Percentiles rank a stretch among this genome's conserved stretches.
Conservation (phyloP, 2,797 vertebrate species). For the Loriculus beryllinus region DNA sequence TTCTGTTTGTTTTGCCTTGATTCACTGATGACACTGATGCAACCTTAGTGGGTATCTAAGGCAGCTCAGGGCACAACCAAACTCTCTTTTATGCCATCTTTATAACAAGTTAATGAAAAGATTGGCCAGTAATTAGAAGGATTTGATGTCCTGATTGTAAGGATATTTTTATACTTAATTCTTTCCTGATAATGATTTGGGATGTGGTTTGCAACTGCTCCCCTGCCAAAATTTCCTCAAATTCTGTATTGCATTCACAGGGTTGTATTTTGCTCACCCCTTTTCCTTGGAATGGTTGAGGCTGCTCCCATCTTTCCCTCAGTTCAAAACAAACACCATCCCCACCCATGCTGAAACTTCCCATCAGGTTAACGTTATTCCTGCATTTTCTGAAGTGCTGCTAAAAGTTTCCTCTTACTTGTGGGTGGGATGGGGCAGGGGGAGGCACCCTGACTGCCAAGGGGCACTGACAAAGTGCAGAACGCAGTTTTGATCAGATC, state of each 20-base stretch:
- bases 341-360: background rate
- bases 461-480: background rate
- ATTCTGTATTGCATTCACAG: background rate
- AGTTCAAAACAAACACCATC: background rate
- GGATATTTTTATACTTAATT: background rate
- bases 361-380: background rate
- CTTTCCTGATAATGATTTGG: background rate
- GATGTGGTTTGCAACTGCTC: background rate
- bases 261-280: background rate
- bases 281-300: background rate
- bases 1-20: background rate
- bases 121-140: background rate
- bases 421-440: background rate
- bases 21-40: background rate
- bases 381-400: background rate
- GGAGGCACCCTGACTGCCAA: background rate
- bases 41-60: background rate
- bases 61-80: background rate
- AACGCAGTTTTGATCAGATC: conserved; percentile 18
- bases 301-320: background rate
- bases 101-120: background rate
- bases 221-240: background rate
- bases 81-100: background rate
- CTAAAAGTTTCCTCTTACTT: background rate
- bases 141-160: background rate